Evolutionary conservation across 2,797 vertebrate genomes (phyloP).

Genomic region (Menidia menidia): DNA sequence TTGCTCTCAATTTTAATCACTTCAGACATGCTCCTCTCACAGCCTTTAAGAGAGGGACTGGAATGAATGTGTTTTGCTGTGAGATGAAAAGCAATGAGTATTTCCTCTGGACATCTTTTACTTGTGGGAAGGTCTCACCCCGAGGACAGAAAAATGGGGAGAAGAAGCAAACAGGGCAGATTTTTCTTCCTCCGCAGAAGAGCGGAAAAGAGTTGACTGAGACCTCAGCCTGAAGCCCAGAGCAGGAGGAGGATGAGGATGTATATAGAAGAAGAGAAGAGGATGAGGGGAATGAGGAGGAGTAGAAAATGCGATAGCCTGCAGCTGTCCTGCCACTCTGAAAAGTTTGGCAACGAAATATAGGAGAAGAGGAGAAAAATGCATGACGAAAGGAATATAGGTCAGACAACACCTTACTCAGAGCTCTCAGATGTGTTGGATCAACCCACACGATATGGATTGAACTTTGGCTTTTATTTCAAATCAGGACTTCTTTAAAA

Average conservation of each 20-base stretch:
- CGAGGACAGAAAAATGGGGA: slow-evolving; percentile 47
- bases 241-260: slow-evolving; percentile 60
- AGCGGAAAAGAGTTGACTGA: slow-evolving; percentile 62
- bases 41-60: slow-evolving; percentile 14
- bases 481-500: slow-evolving; percentile 42
- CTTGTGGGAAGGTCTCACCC: slow-evolving; percentile 41
- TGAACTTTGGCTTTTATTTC: slow-evolving; percentile 44
- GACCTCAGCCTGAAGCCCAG: slow-evolving; percentile 60
- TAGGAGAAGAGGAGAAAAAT: slow-evolving; percentile 51
- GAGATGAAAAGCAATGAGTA: slow-evolving; percentile 15
- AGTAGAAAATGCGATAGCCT: slow-evolving; percentile 67
- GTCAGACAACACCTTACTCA: slow-evolving; percentile 69
- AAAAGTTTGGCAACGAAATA: slow-evolving; percentile 72
- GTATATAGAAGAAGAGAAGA: slow-evolving; percentile 58
- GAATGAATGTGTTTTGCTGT: slow-evolving; percentile 21
- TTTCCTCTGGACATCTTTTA: slow-evolving; percentile 38
- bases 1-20: slow-evolving; percentile 41
- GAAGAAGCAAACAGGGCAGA: slow-evolving; percentile 57
- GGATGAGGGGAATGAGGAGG: slow-evolving; percentile 51
- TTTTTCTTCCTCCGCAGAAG: slow-evolving; percentile 39
- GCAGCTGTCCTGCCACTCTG: slow-evolving; percentile 75
- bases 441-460: slow-evolving; percentile 56
- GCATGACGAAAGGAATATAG: slow-evolving; percentile 57
- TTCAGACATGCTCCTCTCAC: slow-evolving; percentile 50
- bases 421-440: slow-evolving; percentile 32